phyloP scores from a whole-genome alignment of 2,113 vertebrate genomes.

The Lagenorhynchus albirostris region DNA sequence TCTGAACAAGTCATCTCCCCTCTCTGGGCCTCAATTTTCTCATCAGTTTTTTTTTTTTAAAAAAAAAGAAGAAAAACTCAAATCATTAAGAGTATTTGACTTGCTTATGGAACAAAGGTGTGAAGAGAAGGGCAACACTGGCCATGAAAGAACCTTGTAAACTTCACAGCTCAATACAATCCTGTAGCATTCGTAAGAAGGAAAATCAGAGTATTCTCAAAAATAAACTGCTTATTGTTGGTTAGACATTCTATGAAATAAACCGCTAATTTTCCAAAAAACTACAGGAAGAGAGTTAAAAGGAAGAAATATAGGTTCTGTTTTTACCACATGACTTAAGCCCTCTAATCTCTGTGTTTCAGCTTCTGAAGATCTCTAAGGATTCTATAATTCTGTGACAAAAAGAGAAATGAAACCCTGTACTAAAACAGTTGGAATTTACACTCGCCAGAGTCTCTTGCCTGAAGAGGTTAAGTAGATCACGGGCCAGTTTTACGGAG shows the following conservation, averaged over 20 bases:
- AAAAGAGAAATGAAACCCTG: conserved; percentile 26
- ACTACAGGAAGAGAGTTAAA: conserved; percentile 16
- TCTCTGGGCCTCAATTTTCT: background rate
- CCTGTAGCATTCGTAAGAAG: background rate
- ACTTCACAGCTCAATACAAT: background rate
- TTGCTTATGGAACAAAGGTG: background rate
- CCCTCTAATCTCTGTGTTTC: background rate
- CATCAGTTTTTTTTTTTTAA: background rate
- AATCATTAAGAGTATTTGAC: background rate
- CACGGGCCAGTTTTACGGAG: background rate
- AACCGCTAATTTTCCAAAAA: conserved; percentile 22
- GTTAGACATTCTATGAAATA: conserved; percentile 13
- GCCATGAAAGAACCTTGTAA: background rate
- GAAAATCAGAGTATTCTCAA: conserved; percentile 28
- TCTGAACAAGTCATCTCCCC: background rate
- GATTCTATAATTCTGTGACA: background rate
- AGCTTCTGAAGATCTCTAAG: background rate
- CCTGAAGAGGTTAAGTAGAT: background rate
- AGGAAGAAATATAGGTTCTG: conserved; percentile 31
- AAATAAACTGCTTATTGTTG: background rate
- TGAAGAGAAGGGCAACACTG: background rate
- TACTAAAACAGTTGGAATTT: background rate
- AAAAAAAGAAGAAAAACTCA: background rate
- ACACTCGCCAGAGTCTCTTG: background rate
- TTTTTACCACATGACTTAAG: conserved; percentile 9